These are phyloP conservation scores for Xestia xanthographa DNA, from an alignment of 2,888 invertebrate species.

Conservation along the genomic window DNA sequence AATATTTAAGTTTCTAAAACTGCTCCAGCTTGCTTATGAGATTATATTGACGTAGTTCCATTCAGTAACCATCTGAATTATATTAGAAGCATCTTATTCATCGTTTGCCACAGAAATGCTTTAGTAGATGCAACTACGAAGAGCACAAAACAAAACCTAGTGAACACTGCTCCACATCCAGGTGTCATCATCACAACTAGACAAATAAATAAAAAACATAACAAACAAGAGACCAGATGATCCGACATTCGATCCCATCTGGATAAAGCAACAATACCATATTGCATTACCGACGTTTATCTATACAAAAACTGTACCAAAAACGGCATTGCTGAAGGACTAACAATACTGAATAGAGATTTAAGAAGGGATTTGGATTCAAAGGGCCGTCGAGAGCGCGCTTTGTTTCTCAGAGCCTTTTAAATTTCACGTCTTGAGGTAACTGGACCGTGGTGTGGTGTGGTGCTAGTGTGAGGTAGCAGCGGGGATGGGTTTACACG, in stretches of 20 bases:
- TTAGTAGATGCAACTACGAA: neutral
- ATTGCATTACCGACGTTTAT: slow-evolving; percentile 83
- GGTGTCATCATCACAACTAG: slow-evolving; percentile 57
- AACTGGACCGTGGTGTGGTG: slow-evolving; percentile 75
- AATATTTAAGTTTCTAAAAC: slow-evolving; percentile 23
- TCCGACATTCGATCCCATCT: slow-evolving; percentile 78
- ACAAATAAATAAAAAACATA: slow-evolving; percentile 61
- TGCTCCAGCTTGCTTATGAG: neutral
- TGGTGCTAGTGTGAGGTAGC: slow-evolving; percentile 62
- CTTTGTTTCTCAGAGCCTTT: slow-evolving; percentile 86
- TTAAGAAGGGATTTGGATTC: slow-evolving; percentile 88
- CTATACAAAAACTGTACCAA: slow-evolving; percentile 73
- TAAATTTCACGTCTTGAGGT: slow-evolving; percentile 80
- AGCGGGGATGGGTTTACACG: neutral
- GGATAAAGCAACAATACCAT: slow-evolving; percentile 83
- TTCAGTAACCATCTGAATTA: neutral
- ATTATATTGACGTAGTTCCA: neutral
- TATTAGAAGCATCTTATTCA: too few species aligned
- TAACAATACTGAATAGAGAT: slow-evolving; percentile 86
- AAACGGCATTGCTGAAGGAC: slow-evolving; percentile 76
- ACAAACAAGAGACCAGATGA: slow-evolving; percentile 73
- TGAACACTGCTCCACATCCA: slow-evolving; percentile 31
- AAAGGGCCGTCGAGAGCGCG: slow-evolving; percentile 76
- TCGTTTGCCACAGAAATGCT: neutral
- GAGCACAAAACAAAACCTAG: neutral